Evolutionary conservation across 2,888 invertebrate genomes (phyloP).

Genomic region (Tetropium fuscum): DNA sequence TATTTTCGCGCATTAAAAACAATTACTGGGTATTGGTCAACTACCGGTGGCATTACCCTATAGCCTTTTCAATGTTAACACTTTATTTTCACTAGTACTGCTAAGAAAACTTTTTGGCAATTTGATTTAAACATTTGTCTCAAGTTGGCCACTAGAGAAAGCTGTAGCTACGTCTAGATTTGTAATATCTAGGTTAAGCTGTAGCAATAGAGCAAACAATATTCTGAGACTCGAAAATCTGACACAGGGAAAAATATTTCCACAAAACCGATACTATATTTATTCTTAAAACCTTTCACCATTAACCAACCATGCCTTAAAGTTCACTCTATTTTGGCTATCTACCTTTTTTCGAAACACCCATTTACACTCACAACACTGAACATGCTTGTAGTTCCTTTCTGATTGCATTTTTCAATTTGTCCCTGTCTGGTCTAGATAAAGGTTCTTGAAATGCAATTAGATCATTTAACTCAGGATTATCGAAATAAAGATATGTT

Average conservation of each 20-base stretch:
- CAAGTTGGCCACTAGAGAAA: neutral
- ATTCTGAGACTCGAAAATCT: neutral
- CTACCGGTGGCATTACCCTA: slow-evolving; percentile 6
- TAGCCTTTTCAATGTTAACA: neutral
- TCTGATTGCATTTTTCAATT: neutral
- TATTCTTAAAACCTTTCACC: neutral
- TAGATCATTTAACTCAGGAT: neutral
- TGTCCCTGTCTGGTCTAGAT: neutral
- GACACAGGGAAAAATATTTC: neutral
- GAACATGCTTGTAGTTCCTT: neutral
- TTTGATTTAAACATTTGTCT: neutral
- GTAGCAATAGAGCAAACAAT: neutral
- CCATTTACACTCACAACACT: neutral
- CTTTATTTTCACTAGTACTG: neutral
- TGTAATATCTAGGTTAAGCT: neutral
- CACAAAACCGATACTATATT: neutral
- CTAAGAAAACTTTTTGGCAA: neutral
- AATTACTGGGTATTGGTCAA: slow-evolving; percentile 12
- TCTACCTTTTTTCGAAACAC: neutral
- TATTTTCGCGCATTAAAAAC: slow-evolving; percentile 12
- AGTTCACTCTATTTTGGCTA: neutral
- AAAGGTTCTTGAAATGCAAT: neutral
- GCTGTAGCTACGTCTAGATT: neutral
- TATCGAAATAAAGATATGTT: neutral
- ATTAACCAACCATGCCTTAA: neutral